A percentile compares a stretch with the other conserved stretches of the same genome.
These are phyloP conservation scores for Cyclargus thomasi DNA, from an alignment of 1,140 invertebrate species.

Conservation along the genomic window DNA sequence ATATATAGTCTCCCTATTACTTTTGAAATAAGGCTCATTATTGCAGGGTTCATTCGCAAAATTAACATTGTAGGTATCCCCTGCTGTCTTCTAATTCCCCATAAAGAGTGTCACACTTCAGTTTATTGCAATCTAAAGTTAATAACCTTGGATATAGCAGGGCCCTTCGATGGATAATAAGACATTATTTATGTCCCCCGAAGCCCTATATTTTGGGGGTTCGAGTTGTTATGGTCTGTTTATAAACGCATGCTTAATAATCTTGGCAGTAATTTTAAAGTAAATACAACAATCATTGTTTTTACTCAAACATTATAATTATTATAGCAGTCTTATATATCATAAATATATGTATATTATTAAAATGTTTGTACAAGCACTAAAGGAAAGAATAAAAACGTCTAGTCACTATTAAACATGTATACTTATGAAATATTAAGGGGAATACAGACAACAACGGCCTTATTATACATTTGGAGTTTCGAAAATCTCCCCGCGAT, in stretches of 20 bases:
- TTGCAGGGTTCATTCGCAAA: conserved; percentile 16
- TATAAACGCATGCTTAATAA: neutral
- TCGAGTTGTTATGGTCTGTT: neutral
- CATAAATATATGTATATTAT: too few species aligned
- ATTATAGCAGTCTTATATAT: too few species aligned
- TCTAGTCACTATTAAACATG: too few species aligned
- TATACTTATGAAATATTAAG: too few species aligned
- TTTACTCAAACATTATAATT: too few species aligned
- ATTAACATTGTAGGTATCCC: conserved; percentile 28
- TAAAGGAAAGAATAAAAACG: too few species aligned
- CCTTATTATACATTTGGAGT: too few species aligned
- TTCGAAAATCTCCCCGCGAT: too few species aligned
- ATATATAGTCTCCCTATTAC: conserved; percentile 22
- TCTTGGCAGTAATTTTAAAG: neutral
- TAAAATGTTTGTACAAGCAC: too few species aligned
- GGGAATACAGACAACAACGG: too few species aligned
- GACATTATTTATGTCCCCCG: conserved; percentile 39
- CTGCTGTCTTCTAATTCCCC: conserved; percentile 54
- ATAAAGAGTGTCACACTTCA: conserved; percentile 67
- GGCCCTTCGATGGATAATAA: conserved; percentile 46
- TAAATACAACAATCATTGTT: neutral
- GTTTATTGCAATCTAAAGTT: conserved; percentile 71
- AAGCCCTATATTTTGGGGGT: conserved; percentile 23
- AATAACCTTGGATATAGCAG: conserved; percentile 56
- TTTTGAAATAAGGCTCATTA: conserved; percentile 28